Percentiles rank a stretch among this genome's conserved stretches.
Evolutionary conservation across 92 coral and sea anemone species (phyloP).

Genomic region (Hydrozoanthus gracilis): DNA sequence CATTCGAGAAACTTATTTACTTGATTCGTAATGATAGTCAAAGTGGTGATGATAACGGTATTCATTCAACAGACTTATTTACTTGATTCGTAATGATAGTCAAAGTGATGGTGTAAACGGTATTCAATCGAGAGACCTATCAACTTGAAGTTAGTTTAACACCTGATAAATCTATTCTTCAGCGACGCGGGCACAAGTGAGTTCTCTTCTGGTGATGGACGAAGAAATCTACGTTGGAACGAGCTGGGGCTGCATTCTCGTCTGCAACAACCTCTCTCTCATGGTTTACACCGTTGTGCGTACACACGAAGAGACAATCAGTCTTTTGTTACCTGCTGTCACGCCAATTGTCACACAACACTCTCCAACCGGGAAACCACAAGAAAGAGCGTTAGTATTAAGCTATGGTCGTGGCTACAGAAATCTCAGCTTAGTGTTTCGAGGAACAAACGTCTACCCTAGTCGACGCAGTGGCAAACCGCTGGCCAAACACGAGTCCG

Average conservation of each 20-base stretch:
- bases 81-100: not conserved
- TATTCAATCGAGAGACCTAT: not conserved
- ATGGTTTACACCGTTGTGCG: constrained; percentile 91
- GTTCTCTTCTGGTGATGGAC: constrained; percentile 91
- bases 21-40: not conserved
- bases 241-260: constrained; percentile 95
- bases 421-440: constrained; percentile 85
- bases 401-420: constrained; percentile 98
- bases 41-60: not conserved
- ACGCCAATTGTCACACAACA: constrained; percentile 68
- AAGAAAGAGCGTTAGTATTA: constrained; percentile 80
- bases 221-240: constrained; percentile 94
- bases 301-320: constrained; percentile 86
- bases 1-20: not conserved
- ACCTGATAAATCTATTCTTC: constrained; percentile 13
- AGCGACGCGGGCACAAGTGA: constrained; percentile 96
- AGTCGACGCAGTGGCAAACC: constrained; percentile 87
- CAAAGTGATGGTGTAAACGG: not conserved
- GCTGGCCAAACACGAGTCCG: constrained; percentile 78
- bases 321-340: constrained; percentile 86
- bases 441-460: constrained; percentile 78
- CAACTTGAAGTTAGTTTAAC: not conserved
- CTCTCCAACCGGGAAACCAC: constrained; percentile 58
- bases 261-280: constrained; percentile 86
- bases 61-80: not conserved